Conservation (phyloP, 2,113 vertebrate genomes). For the Thamnaconus septentrionalis region DNA sequence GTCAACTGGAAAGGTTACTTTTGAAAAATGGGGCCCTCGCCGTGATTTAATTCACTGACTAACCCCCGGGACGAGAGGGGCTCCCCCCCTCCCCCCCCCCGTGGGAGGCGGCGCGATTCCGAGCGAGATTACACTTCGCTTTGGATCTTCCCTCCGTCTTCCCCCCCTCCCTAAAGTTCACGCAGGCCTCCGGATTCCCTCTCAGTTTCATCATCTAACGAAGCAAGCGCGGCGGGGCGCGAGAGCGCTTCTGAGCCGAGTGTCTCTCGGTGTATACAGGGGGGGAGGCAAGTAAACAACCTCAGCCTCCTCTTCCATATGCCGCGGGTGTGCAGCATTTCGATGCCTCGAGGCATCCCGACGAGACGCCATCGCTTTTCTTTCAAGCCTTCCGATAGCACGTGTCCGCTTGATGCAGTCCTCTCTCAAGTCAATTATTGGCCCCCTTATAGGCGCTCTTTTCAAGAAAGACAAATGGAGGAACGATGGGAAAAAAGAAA, state of each 20-base stretch:
- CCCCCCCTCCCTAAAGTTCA: slow-evolving; percentile 16
- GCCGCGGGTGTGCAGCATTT: slow-evolving; percentile 19
- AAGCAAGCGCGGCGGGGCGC: slow-evolving; percentile 4
- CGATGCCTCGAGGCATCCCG: slow-evolving; percentile 26
- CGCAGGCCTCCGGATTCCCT: slow-evolving; percentile 18
- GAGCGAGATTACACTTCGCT: slow-evolving; percentile 68
- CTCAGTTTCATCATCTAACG: slow-evolving; percentile 38
- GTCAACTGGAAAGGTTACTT: slow-evolving; percentile 76
- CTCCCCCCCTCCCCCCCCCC: slow-evolving; percentile 52
- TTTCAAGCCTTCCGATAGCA: slow-evolving; percentile 49
- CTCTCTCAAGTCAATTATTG: slow-evolving; percentile 64
- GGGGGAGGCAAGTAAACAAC: slow-evolving; percentile 29
- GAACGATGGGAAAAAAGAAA: slow-evolving; percentile 72
- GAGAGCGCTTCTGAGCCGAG: slow-evolving; percentile 16
- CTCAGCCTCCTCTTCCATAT: slow-evolving; percentile 15
- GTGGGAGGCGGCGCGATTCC: slow-evolving; percentile 53
- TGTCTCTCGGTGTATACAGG: slow-evolving; percentile 16
- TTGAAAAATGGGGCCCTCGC: slow-evolving; percentile 72
- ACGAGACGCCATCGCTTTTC: slow-evolving; percentile 42
- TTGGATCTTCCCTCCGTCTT: slow-evolving; percentile 55
- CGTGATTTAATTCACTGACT: slow-evolving; percentile 74
- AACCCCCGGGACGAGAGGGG: slow-evolving; percentile 61
- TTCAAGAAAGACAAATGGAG: slow-evolving; percentile 47
- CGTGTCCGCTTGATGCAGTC: slow-evolving; percentile 43
- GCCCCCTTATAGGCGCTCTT: slow-evolving; percentile 22